Evolutionary conservation across 2,113 vertebrate genomes (phyloP).

Genomic region (Ornithorhynchus anatinus): DNA sequence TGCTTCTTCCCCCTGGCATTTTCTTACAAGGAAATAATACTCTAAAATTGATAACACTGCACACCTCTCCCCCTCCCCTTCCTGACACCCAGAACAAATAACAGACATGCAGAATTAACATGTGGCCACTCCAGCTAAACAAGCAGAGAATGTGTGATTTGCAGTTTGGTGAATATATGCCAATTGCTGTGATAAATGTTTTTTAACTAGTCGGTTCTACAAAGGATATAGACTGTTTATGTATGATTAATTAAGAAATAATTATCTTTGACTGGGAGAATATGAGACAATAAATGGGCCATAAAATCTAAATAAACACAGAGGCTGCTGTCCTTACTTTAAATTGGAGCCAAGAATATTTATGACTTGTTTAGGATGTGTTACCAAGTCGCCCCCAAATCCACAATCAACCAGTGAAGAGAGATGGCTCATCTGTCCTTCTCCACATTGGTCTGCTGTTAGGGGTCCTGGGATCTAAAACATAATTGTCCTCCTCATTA

Average conservation of each 20-base stretch:
- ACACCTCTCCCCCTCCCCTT: background rate
- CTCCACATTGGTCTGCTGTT: too few species aligned
- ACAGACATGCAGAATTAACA: background rate
- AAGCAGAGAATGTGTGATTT: conserved; percentile 24
- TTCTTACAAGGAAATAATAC: conserved; percentile 29
- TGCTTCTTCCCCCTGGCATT: conserved; percentile 23
- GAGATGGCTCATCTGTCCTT: too few species aligned
- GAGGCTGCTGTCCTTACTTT: conserved; percentile 39
- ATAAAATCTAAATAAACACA: conserved; percentile 66
- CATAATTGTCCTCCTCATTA: too few species aligned
- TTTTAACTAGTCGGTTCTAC: conserved; percentile 51
- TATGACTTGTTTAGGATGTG: conserved; percentile 34
- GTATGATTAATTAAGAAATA: conserved; percentile 71
- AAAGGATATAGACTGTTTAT: conserved; percentile 50
- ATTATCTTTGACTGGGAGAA: conserved; percentile 61
- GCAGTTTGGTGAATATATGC: conserved; percentile 6
- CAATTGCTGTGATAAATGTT: conserved; percentile 47
- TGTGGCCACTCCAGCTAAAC: conserved; percentile 17
- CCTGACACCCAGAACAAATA: background rate
- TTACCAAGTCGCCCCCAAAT: background rate
- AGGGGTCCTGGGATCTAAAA: too few species aligned
- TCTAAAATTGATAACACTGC: conserved; percentile 20
- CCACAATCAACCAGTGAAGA: too few species aligned
- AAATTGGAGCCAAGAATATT: conserved; percentile 42
- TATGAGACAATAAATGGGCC: conserved; percentile 61